Conservation (phyloP, 2,113 vertebrate species). For the Reinhardtius hippoglossoides region DNA sequence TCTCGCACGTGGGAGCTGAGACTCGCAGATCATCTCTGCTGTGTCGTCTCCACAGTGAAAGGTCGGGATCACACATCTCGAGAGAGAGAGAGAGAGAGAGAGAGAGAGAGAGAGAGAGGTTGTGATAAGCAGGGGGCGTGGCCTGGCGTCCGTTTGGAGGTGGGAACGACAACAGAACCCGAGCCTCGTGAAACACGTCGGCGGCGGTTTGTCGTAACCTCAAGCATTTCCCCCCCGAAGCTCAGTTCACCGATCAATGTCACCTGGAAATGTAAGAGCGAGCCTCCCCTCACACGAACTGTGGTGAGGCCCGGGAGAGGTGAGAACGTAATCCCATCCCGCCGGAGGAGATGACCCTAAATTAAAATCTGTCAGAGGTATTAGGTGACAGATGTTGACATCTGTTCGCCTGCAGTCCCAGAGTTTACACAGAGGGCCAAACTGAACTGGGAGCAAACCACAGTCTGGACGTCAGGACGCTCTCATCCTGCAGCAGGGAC, state of each 20-base stretch:
- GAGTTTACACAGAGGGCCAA: background rate
- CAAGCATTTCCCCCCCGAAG: conserved; percentile 11
- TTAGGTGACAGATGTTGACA: conserved; percentile 40
- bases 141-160: conserved; percentile 7
- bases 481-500: too few relatives aligned
- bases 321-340: conserved; percentile 26
- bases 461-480: too few relatives aligned
- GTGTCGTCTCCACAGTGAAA: conserved; percentile 43
- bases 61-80: conserved; percentile 40
- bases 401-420: conserved; percentile 28
- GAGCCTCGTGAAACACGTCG: conserved; percentile 33
- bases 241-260: conserved; percentile 36
- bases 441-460: background rate
- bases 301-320: background rate
- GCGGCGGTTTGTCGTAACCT: conserved; percentile 3
- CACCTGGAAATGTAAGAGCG: conserved; percentile 2
- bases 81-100: too few relatives aligned
- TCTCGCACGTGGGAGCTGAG: conserved; percentile 67
- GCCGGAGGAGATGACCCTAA: conserved; percentile 9
- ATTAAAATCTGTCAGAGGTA: conserved; percentile 6
- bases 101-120: too few relatives aligned
- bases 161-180: conserved; percentile 18
- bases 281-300: background rate
- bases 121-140: background rate
- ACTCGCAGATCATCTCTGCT: conserved; percentile 69